A percentile compares a stretch with the other conserved stretches of the same genome.
These are phyloP conservation scores for Artemia sinica DNA, from an alignment of 2,888 invertebrate species.

Conservation along the genomic window DNA sequence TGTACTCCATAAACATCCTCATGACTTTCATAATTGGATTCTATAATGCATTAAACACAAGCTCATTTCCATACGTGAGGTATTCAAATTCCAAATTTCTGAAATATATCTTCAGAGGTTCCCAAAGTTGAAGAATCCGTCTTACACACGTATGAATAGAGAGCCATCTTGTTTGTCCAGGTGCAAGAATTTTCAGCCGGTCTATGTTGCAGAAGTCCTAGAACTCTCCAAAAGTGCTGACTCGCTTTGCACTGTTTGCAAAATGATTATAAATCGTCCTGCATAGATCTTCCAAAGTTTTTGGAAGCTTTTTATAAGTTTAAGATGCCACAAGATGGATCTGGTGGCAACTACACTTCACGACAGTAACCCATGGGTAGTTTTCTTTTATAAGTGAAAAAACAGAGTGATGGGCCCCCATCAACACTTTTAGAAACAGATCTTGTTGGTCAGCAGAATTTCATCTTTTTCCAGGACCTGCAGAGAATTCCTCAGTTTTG, in stretches of 20 bases:
- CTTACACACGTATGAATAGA: background rate
- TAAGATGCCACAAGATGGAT: no score
- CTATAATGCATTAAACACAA: no score
- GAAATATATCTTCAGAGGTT: conserved; percentile 15
- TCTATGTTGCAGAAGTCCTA: no score
- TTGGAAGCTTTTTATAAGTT: no score
- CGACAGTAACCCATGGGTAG: no score
- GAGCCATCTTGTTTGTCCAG: conserved; percentile 15
- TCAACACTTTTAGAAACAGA: conserved; percentile 5
- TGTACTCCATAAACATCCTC: conserved; percentile 10
- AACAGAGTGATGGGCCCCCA: conserved; percentile 15
- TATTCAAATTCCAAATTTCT: background rate
- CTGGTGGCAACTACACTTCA: no score
- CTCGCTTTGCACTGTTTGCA: no score
- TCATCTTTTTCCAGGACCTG: conserved; percentile 4
- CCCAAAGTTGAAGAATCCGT: background rate
- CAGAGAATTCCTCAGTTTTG: background rate
- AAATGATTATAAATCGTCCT: no score
- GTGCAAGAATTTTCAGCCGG: no score
- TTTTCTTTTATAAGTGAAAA: no score
- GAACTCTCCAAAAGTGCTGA: no score
- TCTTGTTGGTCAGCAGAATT: background rate
- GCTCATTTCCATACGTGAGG: conserved; percentile 6
- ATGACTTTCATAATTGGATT: conserved; percentile 16
- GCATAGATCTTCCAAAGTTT: no score